Base-by-base conservation (phyloP, 2,797 vertebrate genomes). In the Hybognathus amarus region DNA sequence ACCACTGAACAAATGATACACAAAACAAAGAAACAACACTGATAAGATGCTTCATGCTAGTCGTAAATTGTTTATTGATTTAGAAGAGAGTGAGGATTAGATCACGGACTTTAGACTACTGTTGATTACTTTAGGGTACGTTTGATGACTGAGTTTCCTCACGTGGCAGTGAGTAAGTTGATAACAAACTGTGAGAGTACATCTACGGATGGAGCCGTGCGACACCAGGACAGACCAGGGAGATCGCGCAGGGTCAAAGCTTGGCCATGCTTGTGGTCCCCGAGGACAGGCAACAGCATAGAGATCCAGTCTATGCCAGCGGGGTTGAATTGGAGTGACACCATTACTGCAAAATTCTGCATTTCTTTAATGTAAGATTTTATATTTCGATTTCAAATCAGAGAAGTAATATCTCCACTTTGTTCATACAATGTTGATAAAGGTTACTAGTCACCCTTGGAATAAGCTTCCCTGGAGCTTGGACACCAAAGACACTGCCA, bases 401-500 rank as follows among this genome's bases (percentile, higher is more conserved):
- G 56, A 59, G 27, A 22, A 36, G 36, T 4, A 36, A 4, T 64
- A 15, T 33, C n/a, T n/a, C n/a, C n/a, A n/a, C n/a, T 33, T 63
- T 63, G 59, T 30, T 30, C 5, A 30, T 63, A 30, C 1, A 63
- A 7, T 2, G 5, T 15, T 56, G 8, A n/a, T 64, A 1, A 38
- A 1, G 5, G 6, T 9, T 24, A n/a, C 6, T 24, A 5, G n/a
- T 42, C 22, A 69, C 67, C 67, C 45, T 45, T 69, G 38, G 6
- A 0, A 69, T 15, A 69, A 42, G 0, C 0, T 0, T 38, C 27
- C 42, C 15, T 27, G 6, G 33, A 0, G 2, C 4, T 6, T 1
- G n/a, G 18, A 1, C 1, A 88, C 2, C 1, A 1, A 86, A 88
- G 30, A 87, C 85, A 0, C 0, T 45, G 69, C 91, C 90, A 2